Evolutionary conservation across 2,888 invertebrate species (phyloP), one percentile per base, ranked within the genome.

Genomic region (Cepaea hortensis): DNA sequence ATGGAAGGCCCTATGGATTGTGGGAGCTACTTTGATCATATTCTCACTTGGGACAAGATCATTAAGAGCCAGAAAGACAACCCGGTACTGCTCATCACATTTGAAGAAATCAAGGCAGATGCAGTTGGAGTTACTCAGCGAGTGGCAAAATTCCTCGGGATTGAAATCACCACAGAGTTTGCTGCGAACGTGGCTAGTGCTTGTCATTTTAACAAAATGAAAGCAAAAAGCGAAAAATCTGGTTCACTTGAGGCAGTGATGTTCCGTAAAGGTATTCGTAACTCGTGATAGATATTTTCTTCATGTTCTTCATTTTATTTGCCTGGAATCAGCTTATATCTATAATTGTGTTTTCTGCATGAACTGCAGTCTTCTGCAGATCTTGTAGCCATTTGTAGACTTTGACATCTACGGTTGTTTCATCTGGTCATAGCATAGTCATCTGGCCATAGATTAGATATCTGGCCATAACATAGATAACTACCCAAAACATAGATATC

Each of bases 21-120:
- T 50, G 84, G 84, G 7, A 68, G 70, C 50, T 83, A 80, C 50
- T 87, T 87, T 82, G 84, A 83, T n/a, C 84, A 87, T 48, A 61
- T 79, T 7, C 73, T 83, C 46, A 73, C 83, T 5, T 87, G 86
- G 86, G 84, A 87, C 46, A 65, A 50, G 35, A 79, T 80, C 55
- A 18, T 84, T 48, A 87, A 72, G 62, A 18, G n/a, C 13, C 18
- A 1, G n/a, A 62, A 23, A 6, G 46, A 83, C 11, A 83, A 84
- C n/a, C 79, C 86, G 15, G 79, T 87, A 50, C 55, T 79, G 68
- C 50, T 79, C 0, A 15, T 87, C 13, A 65, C 46, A 9, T 87
- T 79, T 35, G 86, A 87, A 62, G 79, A 83, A 5, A 20, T 87
- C 46, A 79, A 72, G 46, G 55, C 70, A 6, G 18, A 83, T 4